Percentiles rank a stretch among this genome's conserved stretches.
These are phyloP conservation scores for Zeuzera pyrina DNA, from an alignment of 2,888 invertebrate genomes.

Conservation along the genomic window DNA sequence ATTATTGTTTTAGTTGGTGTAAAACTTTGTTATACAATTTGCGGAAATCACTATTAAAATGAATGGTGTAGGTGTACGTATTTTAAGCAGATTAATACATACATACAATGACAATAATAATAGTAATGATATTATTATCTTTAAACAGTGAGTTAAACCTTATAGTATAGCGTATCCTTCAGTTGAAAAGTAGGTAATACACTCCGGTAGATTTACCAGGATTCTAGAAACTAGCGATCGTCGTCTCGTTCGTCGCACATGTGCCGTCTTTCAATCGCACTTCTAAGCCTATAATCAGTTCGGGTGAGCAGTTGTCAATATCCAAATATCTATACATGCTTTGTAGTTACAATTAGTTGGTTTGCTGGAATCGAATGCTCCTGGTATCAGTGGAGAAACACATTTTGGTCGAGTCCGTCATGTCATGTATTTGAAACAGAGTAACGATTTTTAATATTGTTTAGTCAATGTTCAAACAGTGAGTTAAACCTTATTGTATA, in stretches of 20 bases:
- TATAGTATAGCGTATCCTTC: conserved; percentile 26
- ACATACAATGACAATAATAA: too few relatives aligned
- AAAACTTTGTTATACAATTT: too few relatives aligned
- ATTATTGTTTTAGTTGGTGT: too few relatives aligned
- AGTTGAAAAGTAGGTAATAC: conserved; percentile 51
- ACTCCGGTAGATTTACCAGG: conserved; percentile 51
- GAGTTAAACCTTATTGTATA: conserved; percentile 5
- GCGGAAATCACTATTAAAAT: too few relatives aligned
- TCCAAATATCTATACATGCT: conserved; percentile 47
- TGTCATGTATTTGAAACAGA: conserved; percentile 74
- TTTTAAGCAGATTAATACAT: too few relatives aligned
- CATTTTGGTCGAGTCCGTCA: conserved; percentile 73
- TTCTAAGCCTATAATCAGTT: conserved; percentile 42
- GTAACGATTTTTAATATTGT: too few relatives aligned
- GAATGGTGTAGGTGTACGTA: too few relatives aligned
- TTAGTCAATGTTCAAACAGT: too few relatives aligned
- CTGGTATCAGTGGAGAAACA: conserved; percentile 43
- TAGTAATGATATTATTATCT: too few relatives aligned
- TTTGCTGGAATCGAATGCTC: conserved; percentile 44
- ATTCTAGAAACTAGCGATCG: conserved; percentile 52
- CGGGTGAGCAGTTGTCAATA: conserved; percentile 41
- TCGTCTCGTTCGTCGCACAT: conserved; percentile 34
- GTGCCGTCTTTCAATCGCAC: conserved; percentile 40
- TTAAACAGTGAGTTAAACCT: too few relatives aligned
- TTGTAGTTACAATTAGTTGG: conserved; percentile 57